phyloP scores from a whole-genome alignment of 2,113 vertebrate species.

The Bos javanicus region DNA sequence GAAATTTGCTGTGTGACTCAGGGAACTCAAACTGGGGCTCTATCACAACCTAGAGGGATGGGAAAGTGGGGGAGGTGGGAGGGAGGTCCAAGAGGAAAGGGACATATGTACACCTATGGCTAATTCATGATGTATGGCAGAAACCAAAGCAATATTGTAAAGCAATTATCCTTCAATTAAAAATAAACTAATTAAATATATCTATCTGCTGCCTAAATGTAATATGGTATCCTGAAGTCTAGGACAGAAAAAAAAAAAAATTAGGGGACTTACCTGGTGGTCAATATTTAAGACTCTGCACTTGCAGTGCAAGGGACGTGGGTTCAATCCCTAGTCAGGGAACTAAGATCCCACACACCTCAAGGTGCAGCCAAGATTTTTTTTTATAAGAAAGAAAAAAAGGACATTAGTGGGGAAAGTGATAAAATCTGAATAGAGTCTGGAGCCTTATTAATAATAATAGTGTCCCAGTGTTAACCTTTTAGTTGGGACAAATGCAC shows the following conservation, averaged over 20 bases:
- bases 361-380: not conserved
- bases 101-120: not conserved
- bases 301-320: not conserved
- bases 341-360: not conserved
- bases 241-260: not conserved
- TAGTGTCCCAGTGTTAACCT: not conserved
- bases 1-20: not conserved
- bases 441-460: not conserved
- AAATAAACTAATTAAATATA: not conserved
- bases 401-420: not conserved
- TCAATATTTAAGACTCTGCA: not conserved
- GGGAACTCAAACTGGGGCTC: not conserved
- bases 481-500: not conserved
- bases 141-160: not conserved
- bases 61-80: not conserved
- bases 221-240: not conserved
- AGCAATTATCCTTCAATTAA: not conserved
- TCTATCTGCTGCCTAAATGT: not conserved
- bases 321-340: not conserved
- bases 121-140: not conserved
- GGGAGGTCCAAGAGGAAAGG: not conserved
- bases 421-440: not conserved
- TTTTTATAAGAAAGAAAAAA: not conserved
- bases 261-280: not conserved
- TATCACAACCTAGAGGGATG: not conserved